These are phyloP conservation scores for Desoria tigrina DNA, from an alignment of 2,888 invertebrate species.

Conservation along the genomic window DNA sequence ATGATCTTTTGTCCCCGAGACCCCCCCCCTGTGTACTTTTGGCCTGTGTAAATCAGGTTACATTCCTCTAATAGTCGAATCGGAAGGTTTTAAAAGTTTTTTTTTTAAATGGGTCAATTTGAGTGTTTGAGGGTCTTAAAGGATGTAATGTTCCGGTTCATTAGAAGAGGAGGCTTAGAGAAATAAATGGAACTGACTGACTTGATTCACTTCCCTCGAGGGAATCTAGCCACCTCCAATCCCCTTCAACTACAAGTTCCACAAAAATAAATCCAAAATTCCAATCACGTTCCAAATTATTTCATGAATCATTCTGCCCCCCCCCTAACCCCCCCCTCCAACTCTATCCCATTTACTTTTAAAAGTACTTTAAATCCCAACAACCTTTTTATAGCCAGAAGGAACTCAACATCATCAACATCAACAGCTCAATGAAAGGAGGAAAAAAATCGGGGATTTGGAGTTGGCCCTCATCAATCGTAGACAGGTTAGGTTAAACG, in stretches of 20 bases:
- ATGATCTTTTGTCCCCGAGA: no score
- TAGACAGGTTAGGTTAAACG: no score
- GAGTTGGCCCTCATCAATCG: no score
- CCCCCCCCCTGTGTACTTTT: no score
- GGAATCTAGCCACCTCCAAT: background rate
- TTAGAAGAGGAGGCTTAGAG: constrained; percentile 37
- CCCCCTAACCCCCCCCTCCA: constrained; percentile 16
- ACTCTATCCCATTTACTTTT: background rate
- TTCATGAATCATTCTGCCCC: constrained; percentile 47
- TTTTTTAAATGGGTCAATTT: constrained; percentile 4
- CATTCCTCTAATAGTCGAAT: no score
- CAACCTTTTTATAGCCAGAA: no score
- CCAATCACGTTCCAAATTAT: constrained; percentile 52
- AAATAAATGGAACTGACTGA: constrained; percentile 20
- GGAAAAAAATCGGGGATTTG: no score
- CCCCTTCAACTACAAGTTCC: background rate
- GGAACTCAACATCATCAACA: no score
- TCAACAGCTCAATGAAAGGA: no score
- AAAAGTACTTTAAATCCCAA: background rate
- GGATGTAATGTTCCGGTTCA: constrained; percentile 46
- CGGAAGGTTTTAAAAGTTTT: background rate
- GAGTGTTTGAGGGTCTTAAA: constrained; percentile 19
- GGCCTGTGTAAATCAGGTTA: no score
- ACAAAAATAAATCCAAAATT: constrained; percentile 27
- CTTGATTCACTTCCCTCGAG: constrained; percentile 2